Percentiles rank a stretch among this genome's conserved stretches.
These are phyloP conservation scores for Acanthopagrus latus DNA, from an alignment of 2,797 vertebrate species.

Conservation along the genomic window DNA sequence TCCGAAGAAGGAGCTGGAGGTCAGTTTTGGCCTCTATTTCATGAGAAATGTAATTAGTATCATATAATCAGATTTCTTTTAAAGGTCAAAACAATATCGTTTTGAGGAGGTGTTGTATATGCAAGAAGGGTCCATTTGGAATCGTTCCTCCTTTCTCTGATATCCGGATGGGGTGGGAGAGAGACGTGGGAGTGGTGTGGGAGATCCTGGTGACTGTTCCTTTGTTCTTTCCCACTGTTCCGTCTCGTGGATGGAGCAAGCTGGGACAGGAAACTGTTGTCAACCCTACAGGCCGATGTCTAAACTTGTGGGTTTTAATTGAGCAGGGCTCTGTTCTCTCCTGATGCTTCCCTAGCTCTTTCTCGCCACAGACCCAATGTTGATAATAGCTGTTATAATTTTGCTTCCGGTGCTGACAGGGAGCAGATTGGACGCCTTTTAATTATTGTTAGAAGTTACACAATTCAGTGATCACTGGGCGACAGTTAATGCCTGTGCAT, in stretches of 20 bases:
- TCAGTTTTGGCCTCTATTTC: conserved; percentile 5
- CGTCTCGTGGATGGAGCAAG: conserved; percentile 77
- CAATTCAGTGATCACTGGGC: conserved; percentile 67
- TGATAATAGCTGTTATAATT: conserved; percentile 76
- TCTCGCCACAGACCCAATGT: conserved; percentile 48
- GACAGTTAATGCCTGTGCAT: conserved; percentile 63
- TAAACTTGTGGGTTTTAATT: conserved; percentile 86
- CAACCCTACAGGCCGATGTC: conserved; percentile 72
- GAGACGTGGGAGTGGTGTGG: conserved; percentile 47
- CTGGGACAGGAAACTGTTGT: conserved; percentile 82
- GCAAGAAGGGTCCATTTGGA: conserved; percentile 47
- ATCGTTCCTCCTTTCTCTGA: conserved; percentile 59
- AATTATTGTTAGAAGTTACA: conserved; percentile 78
- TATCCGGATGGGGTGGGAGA: conserved; percentile 60
- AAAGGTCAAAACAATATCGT: conserved; percentile 31
- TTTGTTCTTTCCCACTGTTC: conserved; percentile 84
- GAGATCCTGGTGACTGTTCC: conserved; percentile 75
- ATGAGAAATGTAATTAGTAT: conserved; percentile 33
- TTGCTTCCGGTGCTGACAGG: conserved; percentile 65
- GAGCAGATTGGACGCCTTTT: conserved; percentile 75
- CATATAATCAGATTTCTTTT: conserved; percentile 17
- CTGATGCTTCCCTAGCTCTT: conserved; percentile 43
- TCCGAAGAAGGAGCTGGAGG: background rate
- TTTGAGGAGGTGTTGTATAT: conserved; percentile 31
- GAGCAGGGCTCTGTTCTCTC: conserved; percentile 64